These are phyloP conservation scores for Drosophila fungiperda DNA, from an alignment of 2,888 invertebrate species.

Conservation along the genomic window DNA sequence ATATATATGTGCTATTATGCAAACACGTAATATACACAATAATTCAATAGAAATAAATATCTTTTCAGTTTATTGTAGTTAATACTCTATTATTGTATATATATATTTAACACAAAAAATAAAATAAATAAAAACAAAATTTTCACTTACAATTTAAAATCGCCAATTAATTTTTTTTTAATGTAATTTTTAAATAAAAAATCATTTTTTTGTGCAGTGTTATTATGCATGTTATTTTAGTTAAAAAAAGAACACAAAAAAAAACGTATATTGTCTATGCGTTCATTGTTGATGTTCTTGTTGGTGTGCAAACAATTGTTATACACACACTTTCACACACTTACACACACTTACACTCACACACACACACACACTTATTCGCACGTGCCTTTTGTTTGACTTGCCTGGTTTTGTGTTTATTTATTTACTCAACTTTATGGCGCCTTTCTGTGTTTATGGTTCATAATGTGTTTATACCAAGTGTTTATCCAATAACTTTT, in stretches of 20 bases:
- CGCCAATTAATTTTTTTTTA: too few relatives aligned
- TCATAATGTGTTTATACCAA: conserved; percentile 71
- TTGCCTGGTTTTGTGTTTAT: conserved; percentile 60
- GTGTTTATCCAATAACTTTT: conserved; percentile 67
- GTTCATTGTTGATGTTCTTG: conserved; percentile 32
- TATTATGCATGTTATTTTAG: background rate
- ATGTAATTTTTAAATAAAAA: background rate
- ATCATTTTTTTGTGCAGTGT: background rate
- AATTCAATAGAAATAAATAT: background rate
- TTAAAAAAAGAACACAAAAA: conserved; percentile 3
- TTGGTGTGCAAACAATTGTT: conserved; percentile 50
- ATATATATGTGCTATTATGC: background rate
- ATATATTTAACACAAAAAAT: background rate
- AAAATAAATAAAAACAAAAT: background rate
- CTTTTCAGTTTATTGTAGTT: background rate
- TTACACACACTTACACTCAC: conserved; percentile 4
- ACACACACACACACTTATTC: background rate
- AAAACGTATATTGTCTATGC: conserved; percentile 48
- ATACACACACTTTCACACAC: conserved; percentile 9
- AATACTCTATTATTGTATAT: background rate
- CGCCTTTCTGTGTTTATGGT: conserved; percentile 24
- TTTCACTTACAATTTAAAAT: background rate
- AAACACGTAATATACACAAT: conserved; percentile 9
- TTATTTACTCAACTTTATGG: conserved; percentile 65
- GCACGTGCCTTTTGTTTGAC: conserved; percentile 60